Conservation (phyloP, 2,113 vertebrate species). For the Triplophysa tibetana region DNA sequence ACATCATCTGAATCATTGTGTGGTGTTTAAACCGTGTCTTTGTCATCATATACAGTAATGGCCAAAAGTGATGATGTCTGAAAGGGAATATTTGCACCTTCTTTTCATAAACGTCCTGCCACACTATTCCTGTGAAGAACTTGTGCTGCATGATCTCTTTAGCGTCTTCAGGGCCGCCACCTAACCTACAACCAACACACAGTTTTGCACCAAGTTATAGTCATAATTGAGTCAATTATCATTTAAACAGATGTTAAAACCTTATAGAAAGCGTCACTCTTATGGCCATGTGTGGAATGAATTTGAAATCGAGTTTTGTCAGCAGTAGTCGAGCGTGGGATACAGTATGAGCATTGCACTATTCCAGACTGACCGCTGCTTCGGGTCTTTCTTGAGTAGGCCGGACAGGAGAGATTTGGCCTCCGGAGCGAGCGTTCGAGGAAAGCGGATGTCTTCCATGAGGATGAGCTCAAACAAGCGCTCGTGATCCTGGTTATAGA, state of each 20-base stretch:
- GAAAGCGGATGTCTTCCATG: slow-evolving; percentile 92
- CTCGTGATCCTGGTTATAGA: slow-evolving; percentile 96
- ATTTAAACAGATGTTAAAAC: no score
- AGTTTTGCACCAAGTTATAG: no score
- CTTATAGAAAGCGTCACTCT: no score
- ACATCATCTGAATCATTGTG: no score
- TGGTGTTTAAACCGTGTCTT: no score
- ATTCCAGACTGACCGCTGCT: slow-evolving; percentile 74
- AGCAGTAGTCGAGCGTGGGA: background rate
- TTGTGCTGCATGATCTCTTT: slow-evolving; percentile 99
- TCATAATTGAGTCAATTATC: no score
- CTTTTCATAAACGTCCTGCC: slow-evolving; percentile 96
- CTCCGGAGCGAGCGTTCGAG: slow-evolving; percentile 82
- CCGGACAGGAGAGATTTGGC: slow-evolving; percentile 84
- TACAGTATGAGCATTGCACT: background rate
- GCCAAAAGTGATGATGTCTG: no score
- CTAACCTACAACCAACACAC: slow-evolving; percentile 79
- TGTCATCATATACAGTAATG: no score
- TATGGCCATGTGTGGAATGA: no score
- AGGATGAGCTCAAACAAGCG: slow-evolving; percentile 94
- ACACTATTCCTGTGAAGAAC: slow-evolving; percentile 91
- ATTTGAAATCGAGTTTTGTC: no score
- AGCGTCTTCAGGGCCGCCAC: slow-evolving; percentile 90
- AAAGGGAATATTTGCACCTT: slow-evolving; percentile 70
- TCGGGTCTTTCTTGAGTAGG: slow-evolving; percentile 91